These are phyloP conservation scores for Bos taurus DNA, from an alignment of 2,113 vertebrate genomes.

Conservation along the genomic window DNA sequence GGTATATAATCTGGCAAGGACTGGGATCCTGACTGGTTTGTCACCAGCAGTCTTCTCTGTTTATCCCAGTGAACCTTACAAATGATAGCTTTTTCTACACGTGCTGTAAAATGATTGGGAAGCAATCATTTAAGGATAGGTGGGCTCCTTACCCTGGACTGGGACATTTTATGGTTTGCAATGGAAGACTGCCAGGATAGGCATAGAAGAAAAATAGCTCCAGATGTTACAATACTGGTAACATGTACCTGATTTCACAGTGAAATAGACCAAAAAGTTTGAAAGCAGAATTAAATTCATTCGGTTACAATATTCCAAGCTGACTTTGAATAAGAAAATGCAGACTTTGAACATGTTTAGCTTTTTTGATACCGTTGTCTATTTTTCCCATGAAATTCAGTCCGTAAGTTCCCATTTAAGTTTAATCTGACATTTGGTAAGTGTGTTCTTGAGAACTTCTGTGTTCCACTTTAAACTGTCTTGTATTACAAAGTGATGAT, in stretches of 20 bases:
- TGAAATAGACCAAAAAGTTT: neutral
- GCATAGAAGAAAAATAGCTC: neutral
- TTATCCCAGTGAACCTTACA: neutral
- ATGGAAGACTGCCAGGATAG: neutral
- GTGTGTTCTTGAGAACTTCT: neutral
- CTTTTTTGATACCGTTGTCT: neutral
- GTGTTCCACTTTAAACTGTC: neutral
- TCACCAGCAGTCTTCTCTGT: neutral
- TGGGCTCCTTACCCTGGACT: neutral
- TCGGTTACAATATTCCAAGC: neutral
- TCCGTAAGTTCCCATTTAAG: neutral
- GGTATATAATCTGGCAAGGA: neutral
- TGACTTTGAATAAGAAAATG: conserved; percentile 19
- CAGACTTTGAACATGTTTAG: neutral
- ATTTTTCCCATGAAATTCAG: neutral
- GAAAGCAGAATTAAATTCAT: conserved; percentile 23
- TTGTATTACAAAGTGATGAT: neutral
- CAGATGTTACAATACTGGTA: neutral
- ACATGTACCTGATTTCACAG: neutral
- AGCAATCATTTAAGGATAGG: neutral
- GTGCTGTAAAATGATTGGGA: neutral
- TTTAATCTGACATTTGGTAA: neutral
- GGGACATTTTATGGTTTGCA: conserved; percentile 6
- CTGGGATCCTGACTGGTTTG: neutral
- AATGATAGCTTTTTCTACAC: neutral